phyloP scores from a whole-genome alignment of 2,888 invertebrate genomes.

The Habrosyne pyritoides region DNA sequence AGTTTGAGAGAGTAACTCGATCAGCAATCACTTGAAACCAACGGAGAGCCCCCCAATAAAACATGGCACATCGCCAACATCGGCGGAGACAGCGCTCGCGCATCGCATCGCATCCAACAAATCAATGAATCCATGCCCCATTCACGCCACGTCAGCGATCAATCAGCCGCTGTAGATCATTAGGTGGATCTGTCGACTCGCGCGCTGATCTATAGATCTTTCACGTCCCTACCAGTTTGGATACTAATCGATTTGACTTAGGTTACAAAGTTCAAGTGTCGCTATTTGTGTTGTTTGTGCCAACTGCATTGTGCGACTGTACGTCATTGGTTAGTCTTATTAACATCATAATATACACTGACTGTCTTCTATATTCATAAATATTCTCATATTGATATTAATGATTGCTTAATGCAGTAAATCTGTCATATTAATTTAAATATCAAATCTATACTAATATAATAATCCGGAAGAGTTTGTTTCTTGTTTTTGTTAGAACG shows the following conservation, averaged over 20 bases:
- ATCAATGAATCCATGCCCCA: slow-evolving; percentile 34
- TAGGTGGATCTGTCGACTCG: slow-evolving; percentile 17
- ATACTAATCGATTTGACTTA: slow-evolving; percentile 14
- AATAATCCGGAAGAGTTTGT: too few species aligned
- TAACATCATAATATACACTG: not conserved
- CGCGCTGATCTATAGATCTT: slow-evolving; percentile 11
- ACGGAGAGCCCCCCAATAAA: not conserved
- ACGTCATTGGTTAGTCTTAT: too few species aligned
- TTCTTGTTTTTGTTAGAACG: too few species aligned
- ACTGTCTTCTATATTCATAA: not conserved
- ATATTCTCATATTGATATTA: too few species aligned
- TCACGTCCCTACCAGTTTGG: slow-evolving; percentile 9
- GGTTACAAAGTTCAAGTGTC: not conserved
- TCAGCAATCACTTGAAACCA: not conserved
- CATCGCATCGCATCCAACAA: slow-evolving; percentile 2
- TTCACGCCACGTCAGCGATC: slow-evolving; percentile 43
- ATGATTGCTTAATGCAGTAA: too few species aligned
- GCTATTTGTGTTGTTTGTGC: not conserved
- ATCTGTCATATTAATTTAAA: too few species aligned
- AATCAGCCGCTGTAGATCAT: slow-evolving; percentile 35
- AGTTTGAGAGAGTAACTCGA: not conserved
- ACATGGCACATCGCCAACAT: not conserved
- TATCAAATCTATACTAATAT: too few species aligned
- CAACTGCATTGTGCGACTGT: slow-evolving; percentile 1
- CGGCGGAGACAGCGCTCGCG: not conserved